Evolutionary conservation across 2,113 vertebrate species (phyloP).

Genomic region (Pachypanchax playfairii): DNA sequence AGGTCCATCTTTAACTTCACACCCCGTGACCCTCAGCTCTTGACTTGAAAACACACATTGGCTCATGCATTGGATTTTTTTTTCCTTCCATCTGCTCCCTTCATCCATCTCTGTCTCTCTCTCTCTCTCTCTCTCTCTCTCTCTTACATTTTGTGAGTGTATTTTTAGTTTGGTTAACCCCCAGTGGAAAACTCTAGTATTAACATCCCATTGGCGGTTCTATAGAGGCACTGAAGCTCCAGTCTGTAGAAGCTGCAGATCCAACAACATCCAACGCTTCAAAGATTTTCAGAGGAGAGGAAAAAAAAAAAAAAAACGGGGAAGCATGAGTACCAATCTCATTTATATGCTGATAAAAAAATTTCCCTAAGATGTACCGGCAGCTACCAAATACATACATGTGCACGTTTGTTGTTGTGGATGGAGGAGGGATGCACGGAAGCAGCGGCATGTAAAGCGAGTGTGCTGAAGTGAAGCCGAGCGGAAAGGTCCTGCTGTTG

Average conservation of each 20-base stretch:
- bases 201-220: constrained; percentile 51
- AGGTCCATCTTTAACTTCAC: constrained; percentile 8
- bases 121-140: constrained; percentile 16
- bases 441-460: constrained; percentile 16
- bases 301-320: constrained; percentile 2
- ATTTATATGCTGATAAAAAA: background rate
- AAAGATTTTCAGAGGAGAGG: constrained; percentile 12
- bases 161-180: constrained; percentile 70
- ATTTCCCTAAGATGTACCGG: constrained; percentile 1
- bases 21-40: constrained; percentile 3
- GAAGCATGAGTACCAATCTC: constrained; percentile 3
- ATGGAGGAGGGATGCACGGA: constrained; percentile 4
- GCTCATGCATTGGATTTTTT: constrained; percentile 6
- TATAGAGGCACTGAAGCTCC: constrained; percentile 29
- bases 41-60: background rate
- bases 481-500: constrained; percentile 47
- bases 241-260: constrained; percentile 27
- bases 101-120: constrained; percentile 18
- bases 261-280: constrained; percentile 24
- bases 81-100: constrained; percentile 48
- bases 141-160: constrained; percentile 51
- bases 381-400: background rate
- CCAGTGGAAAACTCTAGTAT: constrained; percentile 48
- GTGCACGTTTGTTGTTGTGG: constrained; percentile 1
- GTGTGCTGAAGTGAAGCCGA: constrained; percentile 42